Evolutionary conservation across 2,797 vertebrate genomes (phyloP).

Genomic region (Sparidentex hasta): DNA sequence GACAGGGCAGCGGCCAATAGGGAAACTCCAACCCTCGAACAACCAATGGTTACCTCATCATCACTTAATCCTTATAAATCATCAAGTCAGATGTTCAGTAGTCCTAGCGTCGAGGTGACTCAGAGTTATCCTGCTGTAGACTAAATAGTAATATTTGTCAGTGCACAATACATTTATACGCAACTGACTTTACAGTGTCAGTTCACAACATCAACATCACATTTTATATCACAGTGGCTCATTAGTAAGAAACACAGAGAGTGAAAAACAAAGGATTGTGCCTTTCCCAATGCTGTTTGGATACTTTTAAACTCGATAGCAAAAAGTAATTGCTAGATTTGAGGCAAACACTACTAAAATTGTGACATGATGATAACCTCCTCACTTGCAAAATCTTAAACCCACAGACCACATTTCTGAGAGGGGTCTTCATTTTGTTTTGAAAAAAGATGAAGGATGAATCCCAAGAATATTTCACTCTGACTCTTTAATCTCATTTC

Average conservation of each 20-base stretch:
- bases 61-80: too few relatives aligned
- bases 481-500: too few relatives aligned
- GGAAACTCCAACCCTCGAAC: neutral
- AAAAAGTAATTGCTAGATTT: neutral
- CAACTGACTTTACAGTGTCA: neutral
- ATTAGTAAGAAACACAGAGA: slow-evolving; percentile 1
- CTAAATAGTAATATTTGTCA: neutral
- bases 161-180: neutral
- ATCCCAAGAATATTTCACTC: too few relatives aligned
- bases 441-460: neutral
- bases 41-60: neutral
- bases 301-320: neutral
- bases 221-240: slow-evolving; percentile 18
- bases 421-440: neutral
- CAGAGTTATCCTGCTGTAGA: neutral
- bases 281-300: neutral
- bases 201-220: neutral
- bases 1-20: neutral
- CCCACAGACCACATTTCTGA: neutral
- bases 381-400: neutral
- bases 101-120: neutral
- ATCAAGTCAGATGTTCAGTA: neutral
- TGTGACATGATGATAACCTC: neutral
- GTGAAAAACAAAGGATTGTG: too few relatives aligned
- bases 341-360: neutral